These are phyloP conservation scores for Drosophila tropicalis DNA, from an alignment of 1,140 invertebrate species.

Conservation along the genomic window DNA sequence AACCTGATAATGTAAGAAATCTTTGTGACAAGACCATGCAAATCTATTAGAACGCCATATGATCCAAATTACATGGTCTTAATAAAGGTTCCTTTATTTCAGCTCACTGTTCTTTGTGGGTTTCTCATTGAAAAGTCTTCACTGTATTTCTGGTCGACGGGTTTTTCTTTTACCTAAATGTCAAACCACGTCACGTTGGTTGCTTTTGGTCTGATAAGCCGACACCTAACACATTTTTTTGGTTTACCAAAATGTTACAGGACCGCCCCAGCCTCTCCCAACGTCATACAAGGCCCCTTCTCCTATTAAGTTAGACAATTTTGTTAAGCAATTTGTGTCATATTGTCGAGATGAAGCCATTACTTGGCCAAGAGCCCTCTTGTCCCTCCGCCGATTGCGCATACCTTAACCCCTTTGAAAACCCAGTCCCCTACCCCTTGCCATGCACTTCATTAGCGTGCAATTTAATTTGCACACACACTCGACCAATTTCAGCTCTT, in stretches of 20 bases:
- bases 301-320: slow-evolving; percentile 46
- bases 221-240: slow-evolving; percentile 41
- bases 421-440: neutral
- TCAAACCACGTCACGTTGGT: slow-evolving; percentile 62
- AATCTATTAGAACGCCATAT: too few species aligned
- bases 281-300: neutral
- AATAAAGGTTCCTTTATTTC: too few species aligned
- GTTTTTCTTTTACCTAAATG: slow-evolving; percentile 66
- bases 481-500: slow-evolving; percentile 29
- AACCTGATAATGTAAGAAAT: too few species aligned
- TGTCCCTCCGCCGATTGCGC: neutral
- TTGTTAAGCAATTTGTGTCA: slow-evolving; percentile 68
- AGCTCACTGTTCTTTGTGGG: neutral
- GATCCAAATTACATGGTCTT: too few species aligned
- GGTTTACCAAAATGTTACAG: slow-evolving; percentile 5
- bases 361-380: slow-evolving; percentile 25
- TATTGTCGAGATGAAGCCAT: slow-evolving; percentile 70
- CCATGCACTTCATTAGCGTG: slow-evolving; percentile 73
- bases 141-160: slow-evolving; percentile 47
- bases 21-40: too few species aligned
- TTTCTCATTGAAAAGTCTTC: slow-evolving; percentile 16
- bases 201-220: slow-evolving; percentile 7
- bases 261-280: neutral
- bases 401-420: neutral
- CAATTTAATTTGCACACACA: slow-evolving; percentile 80